A percentile compares a stretch with the other conserved stretches of the same genome.
These are phyloP conservation scores for Epizoanthus stellaris DNA, from an alignment of 92 coral and sea anemone species.

Conservation along the genomic window DNA sequence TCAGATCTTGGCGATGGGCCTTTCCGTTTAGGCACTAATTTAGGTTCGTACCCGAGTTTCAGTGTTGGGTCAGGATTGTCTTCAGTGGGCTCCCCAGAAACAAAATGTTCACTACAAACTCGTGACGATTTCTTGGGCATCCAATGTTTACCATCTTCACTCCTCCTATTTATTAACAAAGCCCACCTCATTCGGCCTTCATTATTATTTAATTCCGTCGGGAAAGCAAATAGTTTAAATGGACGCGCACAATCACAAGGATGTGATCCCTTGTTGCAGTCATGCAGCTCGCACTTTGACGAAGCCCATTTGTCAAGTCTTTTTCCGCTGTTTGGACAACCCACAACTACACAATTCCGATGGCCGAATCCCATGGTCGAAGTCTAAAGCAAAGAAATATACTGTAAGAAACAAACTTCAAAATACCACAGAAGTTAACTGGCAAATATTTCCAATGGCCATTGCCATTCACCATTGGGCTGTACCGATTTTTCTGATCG, in stretches of 20 bases:
- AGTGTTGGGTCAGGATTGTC: background rate
- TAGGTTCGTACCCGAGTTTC: no score
- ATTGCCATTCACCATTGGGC: no score
- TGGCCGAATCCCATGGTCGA: conserved; percentile 25
- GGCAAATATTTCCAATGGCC: no score
- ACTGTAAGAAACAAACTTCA: background rate
- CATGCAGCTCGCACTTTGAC: conserved; percentile 32
- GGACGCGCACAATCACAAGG: conserved; percentile 17
- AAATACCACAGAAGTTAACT: no score
- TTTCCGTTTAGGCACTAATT: no score
- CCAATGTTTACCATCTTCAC: conserved; percentile 9
- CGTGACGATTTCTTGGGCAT: conserved; percentile 9
- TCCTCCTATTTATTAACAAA: background rate
- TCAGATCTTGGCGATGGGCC: no score
- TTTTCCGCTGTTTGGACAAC: conserved; percentile 42
- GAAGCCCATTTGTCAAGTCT: conserved; percentile 9
- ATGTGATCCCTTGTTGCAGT: background rate
- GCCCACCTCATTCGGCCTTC: conserved; percentile 10
- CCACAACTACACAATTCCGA: conserved; percentile 38
- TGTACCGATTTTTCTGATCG: no score
- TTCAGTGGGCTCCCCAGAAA: background rate
- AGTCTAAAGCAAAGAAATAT: background rate
- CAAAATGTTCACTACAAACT: conserved; percentile 20
- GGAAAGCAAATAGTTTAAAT: conserved; percentile 7
- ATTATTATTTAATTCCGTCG: conserved; percentile 4